These are phyloP conservation scores for Phoxinus phoxinus DNA, from an alignment of 2,113 vertebrate species.

Conservation along the genomic window DNA sequence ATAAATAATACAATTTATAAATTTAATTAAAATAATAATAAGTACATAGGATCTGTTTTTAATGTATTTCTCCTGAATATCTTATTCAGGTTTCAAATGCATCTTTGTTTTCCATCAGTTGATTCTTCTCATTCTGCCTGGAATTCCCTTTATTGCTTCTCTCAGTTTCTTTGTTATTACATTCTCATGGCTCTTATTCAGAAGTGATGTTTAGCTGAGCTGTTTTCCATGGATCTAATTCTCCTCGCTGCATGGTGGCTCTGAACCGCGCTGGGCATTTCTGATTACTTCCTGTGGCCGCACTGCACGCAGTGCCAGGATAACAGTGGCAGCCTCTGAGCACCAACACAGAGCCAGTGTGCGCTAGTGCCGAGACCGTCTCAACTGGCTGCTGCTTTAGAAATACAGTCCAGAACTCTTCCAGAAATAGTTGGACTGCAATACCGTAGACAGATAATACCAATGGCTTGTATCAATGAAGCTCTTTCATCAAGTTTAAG, in stretches of 20 bases:
- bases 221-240: constrained; percentile 4
- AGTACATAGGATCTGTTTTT: not conserved
- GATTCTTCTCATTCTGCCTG: not conserved
- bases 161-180: not conserved
- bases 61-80: not conserved
- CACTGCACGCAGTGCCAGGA: constrained; percentile 19
- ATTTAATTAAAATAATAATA: not conserved
- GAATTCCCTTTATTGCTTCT: not conserved
- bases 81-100: not conserved
- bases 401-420: constrained; percentile 6
- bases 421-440: not conserved
- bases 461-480: constrained; percentile 5
- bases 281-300: constrained; percentile 32
- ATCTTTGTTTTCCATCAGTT: not conserved
- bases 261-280: not conserved
- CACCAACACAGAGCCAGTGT: constrained; percentile 25
- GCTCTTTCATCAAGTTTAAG: not conserved
- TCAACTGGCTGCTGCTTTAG: constrained; percentile 4
- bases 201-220: constrained; percentile 11
- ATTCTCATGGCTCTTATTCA: constrained; percentile 33
- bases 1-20: not conserved
- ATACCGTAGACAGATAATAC: not conserved
- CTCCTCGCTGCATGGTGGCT: constrained; percentile 28
- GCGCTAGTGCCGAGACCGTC: not conserved
- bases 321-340: constrained; percentile 26